These are phyloP conservation scores for Apteryx mantelli DNA, from an alignment of 2,113 vertebrate species.

Conservation along the genomic window DNA sequence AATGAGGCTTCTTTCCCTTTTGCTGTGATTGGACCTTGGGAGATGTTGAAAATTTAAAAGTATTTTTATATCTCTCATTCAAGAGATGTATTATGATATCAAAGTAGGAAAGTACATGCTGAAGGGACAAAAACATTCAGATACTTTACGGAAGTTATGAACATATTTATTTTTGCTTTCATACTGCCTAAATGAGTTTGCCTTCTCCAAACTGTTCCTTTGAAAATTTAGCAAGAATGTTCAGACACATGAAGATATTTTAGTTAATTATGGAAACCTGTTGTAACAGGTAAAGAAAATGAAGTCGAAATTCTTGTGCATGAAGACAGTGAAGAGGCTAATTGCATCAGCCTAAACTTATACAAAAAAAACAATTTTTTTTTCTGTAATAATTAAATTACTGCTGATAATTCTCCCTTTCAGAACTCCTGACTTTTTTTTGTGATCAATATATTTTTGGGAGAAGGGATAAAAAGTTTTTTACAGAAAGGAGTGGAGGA, in stretches of 20 bases:
- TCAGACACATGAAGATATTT: neutral
- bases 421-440: neutral
- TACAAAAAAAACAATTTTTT: accelerated
- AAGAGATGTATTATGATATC: neutral
- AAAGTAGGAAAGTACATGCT: neutral
- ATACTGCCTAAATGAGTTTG: neutral
- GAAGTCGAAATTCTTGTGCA: neutral
- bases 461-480: neutral
- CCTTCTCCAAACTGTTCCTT: neutral
- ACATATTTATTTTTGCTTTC: neutral
- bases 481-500: neutral
- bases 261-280: neutral
- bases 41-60: neutral
- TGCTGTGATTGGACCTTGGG: neutral
- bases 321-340: neutral
- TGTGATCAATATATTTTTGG: neutral
- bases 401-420: neutral
- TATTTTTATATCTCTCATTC: neutral
- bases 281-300: neutral
- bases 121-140: neutral
- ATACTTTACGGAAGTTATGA: neutral
- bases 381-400: neutral
- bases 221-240: neutral
- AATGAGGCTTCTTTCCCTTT: neutral
- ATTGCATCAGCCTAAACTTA: neutral